Evolutionary conservation across 2,113 vertebrate species (phyloP).

Genomic region (Odontophorus gujanensis): DNA sequence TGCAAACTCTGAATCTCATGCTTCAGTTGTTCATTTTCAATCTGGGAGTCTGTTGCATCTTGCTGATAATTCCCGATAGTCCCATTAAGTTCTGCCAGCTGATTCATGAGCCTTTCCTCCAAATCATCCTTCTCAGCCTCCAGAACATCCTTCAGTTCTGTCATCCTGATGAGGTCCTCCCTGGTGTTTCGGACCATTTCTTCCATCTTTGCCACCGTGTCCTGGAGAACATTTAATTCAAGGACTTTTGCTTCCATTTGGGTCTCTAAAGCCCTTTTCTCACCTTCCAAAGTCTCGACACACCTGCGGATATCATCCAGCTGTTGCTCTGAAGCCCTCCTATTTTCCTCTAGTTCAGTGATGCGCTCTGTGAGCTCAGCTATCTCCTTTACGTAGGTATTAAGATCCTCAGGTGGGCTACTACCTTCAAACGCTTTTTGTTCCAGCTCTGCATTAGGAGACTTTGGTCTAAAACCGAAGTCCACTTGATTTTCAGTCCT

Average conservation of each 20-base stretch:
- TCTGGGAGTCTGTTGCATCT: conserved; percentile 84
- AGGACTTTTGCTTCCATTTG: conserved; percentile 58
- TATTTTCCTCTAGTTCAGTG: conserved; percentile 61
- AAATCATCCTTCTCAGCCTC: conserved; percentile 94
- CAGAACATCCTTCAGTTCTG: conserved; percentile 74
- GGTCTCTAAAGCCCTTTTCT: conserved; percentile 71
- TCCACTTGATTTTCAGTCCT: conserved; percentile 28
- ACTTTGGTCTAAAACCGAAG: neutral
- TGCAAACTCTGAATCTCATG: conserved; percentile 80
- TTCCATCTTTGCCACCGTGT: conserved; percentile 60
- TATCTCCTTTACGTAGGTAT: conserved; percentile 50
- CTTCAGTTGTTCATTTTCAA: conserved; percentile 82
- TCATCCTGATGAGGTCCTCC: conserved; percentile 79
- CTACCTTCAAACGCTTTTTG: neutral
- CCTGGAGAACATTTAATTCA: conserved; percentile 65
- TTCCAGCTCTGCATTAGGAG: neutral
- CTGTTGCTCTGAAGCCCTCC: conserved; percentile 53
- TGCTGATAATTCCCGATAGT: conserved; percentile 97
- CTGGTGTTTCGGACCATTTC: conserved; percentile 67
- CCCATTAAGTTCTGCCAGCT: conserved; percentile 95
- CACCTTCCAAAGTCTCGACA: conserved; percentile 55
- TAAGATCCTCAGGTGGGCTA: conserved; percentile 22
- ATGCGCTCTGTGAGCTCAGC: conserved; percentile 67
- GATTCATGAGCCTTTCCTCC: conserved; percentile 97
- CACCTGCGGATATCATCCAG: neutral